phyloP scores from a whole-genome alignment of 1,140 invertebrate genomes.

The Helicoverpa armigera region DNA sequence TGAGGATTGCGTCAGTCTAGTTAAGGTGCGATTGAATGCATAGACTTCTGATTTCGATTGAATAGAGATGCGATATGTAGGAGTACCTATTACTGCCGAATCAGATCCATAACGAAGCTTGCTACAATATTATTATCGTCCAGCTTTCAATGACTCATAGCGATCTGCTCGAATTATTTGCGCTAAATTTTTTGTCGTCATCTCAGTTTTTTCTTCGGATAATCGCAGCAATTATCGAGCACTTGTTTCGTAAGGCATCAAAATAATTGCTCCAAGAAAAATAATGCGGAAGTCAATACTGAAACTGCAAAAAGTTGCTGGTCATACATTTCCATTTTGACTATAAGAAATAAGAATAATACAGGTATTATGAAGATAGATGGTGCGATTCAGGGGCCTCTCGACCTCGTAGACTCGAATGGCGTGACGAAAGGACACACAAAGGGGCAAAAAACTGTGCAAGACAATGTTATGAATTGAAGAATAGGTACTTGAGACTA shows the following conservation, averaged over 20 bases:
- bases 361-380: constrained; percentile 20
- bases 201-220: constrained; percentile 52
- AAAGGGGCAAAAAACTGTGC: constrained; percentile 57
- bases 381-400: constrained; percentile 58
- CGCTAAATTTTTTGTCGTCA: constrained; percentile 56
- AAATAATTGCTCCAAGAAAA: constrained; percentile 47
- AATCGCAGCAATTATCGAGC: constrained; percentile 54
- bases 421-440: constrained; percentile 63
- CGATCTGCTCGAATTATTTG: constrained; percentile 73
- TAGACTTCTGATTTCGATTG: constrained; percentile 18
- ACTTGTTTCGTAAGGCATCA: constrained; percentile 42
- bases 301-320: constrained; percentile 42
- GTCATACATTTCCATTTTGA: constrained; percentile 44
- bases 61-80: constrained; percentile 8
- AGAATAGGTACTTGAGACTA: constrained; percentile 50
- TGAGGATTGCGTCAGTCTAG: constrained; percentile 46
- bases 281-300: constrained; percentile 52
- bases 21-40: constrained; percentile 30
- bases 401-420: constrained; percentile 61
- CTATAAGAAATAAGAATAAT: constrained; percentile 34
- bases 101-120: constrained; percentile 17
- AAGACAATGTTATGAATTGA: constrained; percentile 54
- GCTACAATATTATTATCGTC: constrained; percentile 62
- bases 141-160: constrained; percentile 65
- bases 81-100: not conserved